Conservation (phyloP, 2,888 invertebrate species). For the Chymomyza procnemis region DNA sequence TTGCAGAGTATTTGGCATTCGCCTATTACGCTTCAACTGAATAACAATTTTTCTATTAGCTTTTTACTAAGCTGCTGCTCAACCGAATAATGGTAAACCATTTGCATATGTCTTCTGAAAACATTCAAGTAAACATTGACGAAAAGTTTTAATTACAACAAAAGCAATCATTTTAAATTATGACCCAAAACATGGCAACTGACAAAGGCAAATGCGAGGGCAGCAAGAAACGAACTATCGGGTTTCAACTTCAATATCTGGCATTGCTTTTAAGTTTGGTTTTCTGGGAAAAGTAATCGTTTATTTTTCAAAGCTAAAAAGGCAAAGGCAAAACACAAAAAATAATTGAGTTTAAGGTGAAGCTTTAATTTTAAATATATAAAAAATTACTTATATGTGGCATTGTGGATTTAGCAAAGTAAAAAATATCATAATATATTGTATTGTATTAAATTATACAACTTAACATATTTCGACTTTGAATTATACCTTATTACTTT, state of each 20-base stretch:
- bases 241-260: not conserved
- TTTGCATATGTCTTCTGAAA: not conserved
- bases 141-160: conserved; percentile 63
- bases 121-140: conserved; percentile 53
- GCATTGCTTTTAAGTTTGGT: not conserved
- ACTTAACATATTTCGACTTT: too few relatives aligned
- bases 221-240: not conserved
- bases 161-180: conserved; percentile 49
- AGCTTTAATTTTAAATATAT: too few relatives aligned
- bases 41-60: not conserved
- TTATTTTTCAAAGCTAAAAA: not conserved
- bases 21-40: not conserved
- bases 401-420: too few relatives aligned
- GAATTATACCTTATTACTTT: too few relatives aligned
- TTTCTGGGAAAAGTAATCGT: not conserved
- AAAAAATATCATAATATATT: too few relatives aligned
- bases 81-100: not conserved
- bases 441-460: too few relatives aligned
- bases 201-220: not conserved
- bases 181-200: not conserved
- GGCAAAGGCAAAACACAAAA: too few relatives aligned
- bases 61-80: not conserved
- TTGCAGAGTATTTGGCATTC: too few relatives aligned
- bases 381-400: too few relatives aligned
- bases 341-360: too few relatives aligned